A percentile compares a stretch with the other conserved stretches of the same genome.
phyloP scores from a whole-genome alignment of 1,140 invertebrate genomes.

The Pygmarrhopalites habei region DNA sequence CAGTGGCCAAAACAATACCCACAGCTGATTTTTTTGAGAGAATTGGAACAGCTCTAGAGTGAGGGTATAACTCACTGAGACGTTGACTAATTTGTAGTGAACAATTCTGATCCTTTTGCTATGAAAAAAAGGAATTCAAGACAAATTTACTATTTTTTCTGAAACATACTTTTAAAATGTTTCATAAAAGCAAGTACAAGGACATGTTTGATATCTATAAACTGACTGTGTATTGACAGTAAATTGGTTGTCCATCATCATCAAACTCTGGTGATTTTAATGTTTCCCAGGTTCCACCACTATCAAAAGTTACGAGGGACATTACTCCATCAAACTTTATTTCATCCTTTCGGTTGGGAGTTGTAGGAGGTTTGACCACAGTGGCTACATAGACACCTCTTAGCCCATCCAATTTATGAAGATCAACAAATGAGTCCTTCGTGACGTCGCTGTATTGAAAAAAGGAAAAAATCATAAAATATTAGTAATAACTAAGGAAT shows the following conservation, averaged over 20 bases:
- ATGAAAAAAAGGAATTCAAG: too few species aligned
- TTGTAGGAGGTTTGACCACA: slow-evolving; percentile 51
- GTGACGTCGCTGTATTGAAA: slow-evolving; percentile 64
- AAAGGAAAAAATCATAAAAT: slow-evolving; percentile 33
- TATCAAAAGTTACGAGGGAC: slow-evolving; percentile 80
- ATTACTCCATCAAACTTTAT: slow-evolving; percentile 60
- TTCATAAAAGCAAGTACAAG: too few species aligned
- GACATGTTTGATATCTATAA: too few species aligned
- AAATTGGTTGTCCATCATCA: slow-evolving; percentile 56
- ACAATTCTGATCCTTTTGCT: slow-evolving; percentile 15
- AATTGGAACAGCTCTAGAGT: slow-evolving; percentile 67
- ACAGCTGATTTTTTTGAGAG: slow-evolving; percentile 78
- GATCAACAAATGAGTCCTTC: slow-evolving; percentile 75
- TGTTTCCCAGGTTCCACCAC: slow-evolving; percentile 70
- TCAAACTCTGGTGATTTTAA: slow-evolving; percentile 61
- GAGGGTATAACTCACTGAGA: slow-evolving; percentile 72
- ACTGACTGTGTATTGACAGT: slow-evolving; percentile 49
- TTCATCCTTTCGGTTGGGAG: slow-evolving; percentile 36
- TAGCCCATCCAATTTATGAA: slow-evolving; percentile 79
- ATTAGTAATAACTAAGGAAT: too few species aligned
- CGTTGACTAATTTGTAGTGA: slow-evolving; percentile 72
- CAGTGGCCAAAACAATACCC: slow-evolving; percentile 79
- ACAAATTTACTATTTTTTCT: too few species aligned
- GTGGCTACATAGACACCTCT: slow-evolving; percentile 84
- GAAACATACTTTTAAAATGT: too few species aligned